These are phyloP conservation scores for Prionace glauca DNA, from an alignment of 2,797 vertebrate species.

Conservation along the genomic window DNA sequence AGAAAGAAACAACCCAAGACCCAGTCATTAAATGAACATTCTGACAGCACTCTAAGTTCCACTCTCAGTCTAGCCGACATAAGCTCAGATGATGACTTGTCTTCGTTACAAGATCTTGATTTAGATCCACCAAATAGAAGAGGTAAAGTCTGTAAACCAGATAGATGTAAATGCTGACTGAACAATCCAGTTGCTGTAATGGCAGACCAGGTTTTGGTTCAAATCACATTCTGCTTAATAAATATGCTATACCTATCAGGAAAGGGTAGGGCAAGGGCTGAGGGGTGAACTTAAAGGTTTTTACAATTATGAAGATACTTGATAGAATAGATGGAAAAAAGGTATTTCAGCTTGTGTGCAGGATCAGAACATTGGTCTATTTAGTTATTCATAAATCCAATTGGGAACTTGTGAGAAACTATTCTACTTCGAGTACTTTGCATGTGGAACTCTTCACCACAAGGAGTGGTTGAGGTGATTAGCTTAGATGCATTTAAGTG, in stretches of 20 bases:
- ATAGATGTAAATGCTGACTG: not conserved
- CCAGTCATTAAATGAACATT: slow-evolving; percentile 52
- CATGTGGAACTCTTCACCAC: not conserved
- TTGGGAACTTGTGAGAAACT: not conserved
- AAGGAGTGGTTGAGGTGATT: not conserved
- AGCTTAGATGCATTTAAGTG: not conserved
- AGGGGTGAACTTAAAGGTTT: not conserved
- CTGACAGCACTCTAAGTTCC: slow-evolving; percentile 59
- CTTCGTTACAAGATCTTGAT: slow-evolving; percentile 51
- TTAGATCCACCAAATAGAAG: not conserved
- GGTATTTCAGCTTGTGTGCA: not conserved
- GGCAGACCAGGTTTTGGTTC: not conserved
- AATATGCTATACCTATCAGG: not conserved
- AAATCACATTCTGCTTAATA: not conserved
- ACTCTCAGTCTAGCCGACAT: slow-evolving; percentile 65
- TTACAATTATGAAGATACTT: not conserved
- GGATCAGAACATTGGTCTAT: not conserved
- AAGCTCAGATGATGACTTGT: slow-evolving; percentile 64
- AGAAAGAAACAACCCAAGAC: slow-evolving; percentile 38
- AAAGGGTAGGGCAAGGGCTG: not conserved
- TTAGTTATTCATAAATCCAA: not conserved
- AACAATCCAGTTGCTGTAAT: not conserved
- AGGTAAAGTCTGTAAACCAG: not conserved
- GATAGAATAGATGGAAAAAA: not conserved
- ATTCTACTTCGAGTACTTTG: too few species aligned